These are phyloP conservation scores for Nymphicus hollandicus DNA, from an alignment of 2,113 vertebrate species.

Conservation along the genomic window DNA sequence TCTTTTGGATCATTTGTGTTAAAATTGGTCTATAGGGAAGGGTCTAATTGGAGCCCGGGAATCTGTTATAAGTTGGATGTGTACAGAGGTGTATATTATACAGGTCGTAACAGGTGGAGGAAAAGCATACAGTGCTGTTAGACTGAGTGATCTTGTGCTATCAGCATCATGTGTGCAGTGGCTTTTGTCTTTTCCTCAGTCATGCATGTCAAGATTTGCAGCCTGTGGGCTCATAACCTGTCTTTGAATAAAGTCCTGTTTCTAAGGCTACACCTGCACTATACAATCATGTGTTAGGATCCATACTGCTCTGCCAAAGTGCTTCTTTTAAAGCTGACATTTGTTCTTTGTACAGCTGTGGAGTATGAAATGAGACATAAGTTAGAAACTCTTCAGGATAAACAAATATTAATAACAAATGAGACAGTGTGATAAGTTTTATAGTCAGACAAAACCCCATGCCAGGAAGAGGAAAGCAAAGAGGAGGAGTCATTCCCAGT, in stretches of 20 bases:
- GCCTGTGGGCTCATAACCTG: not conserved
- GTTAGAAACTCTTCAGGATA: not conserved
- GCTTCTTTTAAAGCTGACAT: not conserved
- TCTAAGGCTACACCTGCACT: not conserved
- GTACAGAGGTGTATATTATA: not conserved
- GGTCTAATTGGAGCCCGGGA: not conserved
- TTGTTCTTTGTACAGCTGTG: not conserved
- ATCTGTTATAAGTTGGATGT: not conserved
- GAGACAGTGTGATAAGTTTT: not conserved
- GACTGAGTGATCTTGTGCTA: not conserved
- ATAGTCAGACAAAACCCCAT: not conserved
- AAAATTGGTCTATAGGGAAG: not conserved
- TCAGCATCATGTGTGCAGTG: not conserved
- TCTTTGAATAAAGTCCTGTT: not conserved
- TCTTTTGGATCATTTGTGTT: not conserved
- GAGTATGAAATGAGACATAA: rapidly evolving
- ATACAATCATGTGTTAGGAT: not conserved
- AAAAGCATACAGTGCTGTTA: not conserved
- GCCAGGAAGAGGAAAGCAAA: not conserved
- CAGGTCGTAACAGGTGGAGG: not conserved
- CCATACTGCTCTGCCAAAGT: not conserved
- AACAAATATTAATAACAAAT: not conserved
- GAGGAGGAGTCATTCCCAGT: not conserved
- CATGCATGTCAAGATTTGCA: not conserved
- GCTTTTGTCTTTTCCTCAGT: not conserved